These are phyloP conservation scores for Pseudobourletiella spinata DNA, from an alignment of 1,140 invertebrate genomes.

Conservation along the genomic window DNA sequence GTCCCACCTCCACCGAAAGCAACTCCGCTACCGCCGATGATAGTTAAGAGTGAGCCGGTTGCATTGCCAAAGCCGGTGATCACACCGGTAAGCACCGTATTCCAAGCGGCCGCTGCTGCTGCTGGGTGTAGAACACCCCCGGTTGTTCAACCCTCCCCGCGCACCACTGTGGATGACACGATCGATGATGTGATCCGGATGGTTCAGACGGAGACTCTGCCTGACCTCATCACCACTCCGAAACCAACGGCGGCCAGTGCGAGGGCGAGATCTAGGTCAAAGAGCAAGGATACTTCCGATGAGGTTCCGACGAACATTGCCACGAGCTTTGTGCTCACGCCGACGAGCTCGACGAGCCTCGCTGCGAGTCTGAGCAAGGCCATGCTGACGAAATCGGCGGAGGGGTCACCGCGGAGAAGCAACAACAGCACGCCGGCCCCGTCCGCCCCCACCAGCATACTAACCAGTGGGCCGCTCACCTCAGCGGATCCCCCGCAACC, in stretches of 20 bases:
- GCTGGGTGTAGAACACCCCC: not conserved
- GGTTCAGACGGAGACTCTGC: not conserved
- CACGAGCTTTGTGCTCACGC: too few species aligned
- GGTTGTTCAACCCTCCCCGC: slow-evolving; percentile 36
- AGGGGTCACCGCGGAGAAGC: not conserved
- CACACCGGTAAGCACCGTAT: not conserved
- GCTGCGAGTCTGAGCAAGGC: not conserved
- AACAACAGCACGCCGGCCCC: slow-evolving; percentile 1
- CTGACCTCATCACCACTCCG: not conserved
- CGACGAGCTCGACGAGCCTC: too few species aligned
- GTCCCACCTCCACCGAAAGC: not conserved
- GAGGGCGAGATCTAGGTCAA: slow-evolving; percentile 13
- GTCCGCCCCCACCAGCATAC: not conserved
- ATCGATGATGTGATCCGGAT: slow-evolving; percentile 71
- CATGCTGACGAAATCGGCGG: not conserved
- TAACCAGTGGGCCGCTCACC: not conserved
- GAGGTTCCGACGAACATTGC: too few species aligned
- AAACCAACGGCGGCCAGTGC: not conserved
- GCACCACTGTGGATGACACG: slow-evolving; percentile 69
- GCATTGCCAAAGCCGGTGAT: not conserved
- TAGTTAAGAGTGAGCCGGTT: not conserved
- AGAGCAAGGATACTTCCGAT: slow-evolving; percentile 23
- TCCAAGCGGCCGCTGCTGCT: not conserved
- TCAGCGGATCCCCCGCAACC: not conserved
- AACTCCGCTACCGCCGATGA: slow-evolving; percentile 1